Base-by-base conservation (phyloP, 2,888 invertebrate species). In the Melinopterus prodromus region DNA sequence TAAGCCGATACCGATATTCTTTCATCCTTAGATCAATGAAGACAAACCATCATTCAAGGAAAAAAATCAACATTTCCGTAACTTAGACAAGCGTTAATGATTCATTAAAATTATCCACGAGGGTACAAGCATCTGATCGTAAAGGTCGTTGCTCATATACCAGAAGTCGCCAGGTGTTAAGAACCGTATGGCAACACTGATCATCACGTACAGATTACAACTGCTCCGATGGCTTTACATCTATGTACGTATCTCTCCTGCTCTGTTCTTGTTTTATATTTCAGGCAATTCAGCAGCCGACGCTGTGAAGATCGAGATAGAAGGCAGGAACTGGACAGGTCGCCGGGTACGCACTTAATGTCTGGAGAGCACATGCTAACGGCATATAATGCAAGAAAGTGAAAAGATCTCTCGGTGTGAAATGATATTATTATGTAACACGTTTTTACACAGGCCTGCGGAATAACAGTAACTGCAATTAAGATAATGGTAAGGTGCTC, bases 321-420 rank as follows among this genome's bases (percentile, higher is more conserved):
- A 74, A 74, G 71, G 6, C 26, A 35, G 26, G 74, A 74, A 36
- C 74, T 37, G 36, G 37, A 15, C 35, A 74, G 36, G 26, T 74
- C 36, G 74, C 36, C 36, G 74, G 5, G 53, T 53, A 53, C 53
- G 53, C 53, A 53, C 53, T 53, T 53, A 1, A 53, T 12, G 12
- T 53, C 26, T 26, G 26, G 26, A 26, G 26, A 26, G 71, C 74
- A 74, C 36, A 74, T 74, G 74, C 35, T 74, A 74, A 74, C 74
- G 74, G 74, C n/a, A 74, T 37, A 74, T 74, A 74, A 74, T 74
- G 36, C 35, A 35, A 35, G 74, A 74, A 74, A 74, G 74, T 74
- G 74, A 74, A 74, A 74, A 74, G 74, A 53, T 53, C 74, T 37
- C 14, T 7, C 26, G n/a, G 74, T 74, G 74, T 74, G 74, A 26